Evolutionary conservation across 2,888 invertebrate genomes (phyloP).

Genomic region (Eulithis prunata): DNA sequence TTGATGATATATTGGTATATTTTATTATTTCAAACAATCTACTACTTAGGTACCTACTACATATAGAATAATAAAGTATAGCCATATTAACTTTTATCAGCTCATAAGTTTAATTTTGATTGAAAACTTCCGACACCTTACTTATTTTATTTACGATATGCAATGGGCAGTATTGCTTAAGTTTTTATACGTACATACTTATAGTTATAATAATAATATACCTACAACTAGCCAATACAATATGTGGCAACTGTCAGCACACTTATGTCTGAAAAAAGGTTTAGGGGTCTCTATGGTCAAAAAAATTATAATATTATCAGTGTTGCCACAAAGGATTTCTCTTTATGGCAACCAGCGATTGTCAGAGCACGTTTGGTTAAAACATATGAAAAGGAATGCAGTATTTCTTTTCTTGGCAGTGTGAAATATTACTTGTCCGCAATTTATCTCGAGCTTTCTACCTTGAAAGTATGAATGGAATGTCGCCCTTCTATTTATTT

Average conservation of each 20-base stretch:
- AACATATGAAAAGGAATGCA: conserved; percentile 27
- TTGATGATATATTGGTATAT: no score
- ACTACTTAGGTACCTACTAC: no score
- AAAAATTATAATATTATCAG: conserved; percentile 1
- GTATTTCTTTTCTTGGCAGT: conserved; percentile 24
- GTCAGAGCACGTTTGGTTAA: conserved; percentile 22
- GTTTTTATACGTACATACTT: no score
- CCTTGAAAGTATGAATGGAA: conserved; percentile 15
- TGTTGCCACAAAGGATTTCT: conserved; percentile 3
- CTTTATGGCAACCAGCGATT: conserved; percentile 3
- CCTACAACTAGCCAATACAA: conserved; percentile 15
- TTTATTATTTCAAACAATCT: no score
- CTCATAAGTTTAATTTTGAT: no score
- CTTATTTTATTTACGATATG: no score
- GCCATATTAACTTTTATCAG: no score
- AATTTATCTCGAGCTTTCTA: conserved; percentile 28
- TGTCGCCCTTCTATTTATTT: not conserved
- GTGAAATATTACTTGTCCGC: conserved; percentile 30
- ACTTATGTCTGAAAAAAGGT: conserved; percentile 10
- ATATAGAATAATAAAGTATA: no score
- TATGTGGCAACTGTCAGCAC: conserved; percentile 20
- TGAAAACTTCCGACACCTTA: no score
- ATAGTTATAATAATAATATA: conserved; percentile 2
- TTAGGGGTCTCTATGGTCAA: conserved; percentile 5
- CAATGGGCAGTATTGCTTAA: no score